These are phyloP conservation scores for Ptiloglossa arizonensis DNA, from an alignment of 1,140 invertebrate genomes.

Conservation along the genomic window DNA sequence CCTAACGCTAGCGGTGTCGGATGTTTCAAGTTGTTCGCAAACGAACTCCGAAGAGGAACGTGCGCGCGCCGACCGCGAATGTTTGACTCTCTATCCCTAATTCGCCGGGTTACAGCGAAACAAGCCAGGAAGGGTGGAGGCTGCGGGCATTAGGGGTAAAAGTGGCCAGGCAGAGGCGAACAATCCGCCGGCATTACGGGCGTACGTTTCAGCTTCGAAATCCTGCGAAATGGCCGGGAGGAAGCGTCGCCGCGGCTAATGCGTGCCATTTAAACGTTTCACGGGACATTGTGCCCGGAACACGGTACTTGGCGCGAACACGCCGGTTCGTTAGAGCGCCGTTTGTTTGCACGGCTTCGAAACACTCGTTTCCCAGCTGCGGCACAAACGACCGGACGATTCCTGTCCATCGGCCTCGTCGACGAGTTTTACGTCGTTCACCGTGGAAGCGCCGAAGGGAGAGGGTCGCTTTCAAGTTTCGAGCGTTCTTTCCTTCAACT, in stretches of 20 bases:
- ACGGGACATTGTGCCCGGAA: slow-evolving; percentile 75
- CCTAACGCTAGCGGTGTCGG: neutral
- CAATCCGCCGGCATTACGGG: slow-evolving; percentile 34
- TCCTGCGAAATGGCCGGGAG: slow-evolving; percentile 42
- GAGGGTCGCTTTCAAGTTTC: neutral
- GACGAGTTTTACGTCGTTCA: slow-evolving; percentile 20
- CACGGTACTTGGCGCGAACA: slow-evolving; percentile 73
- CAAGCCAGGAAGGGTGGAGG: neutral
- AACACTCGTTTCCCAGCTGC: slow-evolving; percentile 55
- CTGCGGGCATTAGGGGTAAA: slow-evolving; percentile 16
- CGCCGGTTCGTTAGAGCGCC: slow-evolving; percentile 74
- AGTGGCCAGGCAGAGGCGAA: slow-evolving; percentile 18
- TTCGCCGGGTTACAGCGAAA: neutral
- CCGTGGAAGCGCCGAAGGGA: neutral
- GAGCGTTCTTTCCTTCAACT: too few relatives aligned
- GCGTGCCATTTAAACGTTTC: slow-evolving; percentile 75
- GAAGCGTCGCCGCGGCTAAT: slow-evolving; percentile 64
- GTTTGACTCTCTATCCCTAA: slow-evolving; percentile 4
- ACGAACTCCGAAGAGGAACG: slow-evolving; percentile 6
- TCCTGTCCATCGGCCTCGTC: slow-evolving; percentile 28
- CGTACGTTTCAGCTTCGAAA: slow-evolving; percentile 50
- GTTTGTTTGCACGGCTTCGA: slow-evolving; percentile 73
- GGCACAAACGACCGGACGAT: slow-evolving; percentile 60
- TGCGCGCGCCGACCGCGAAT: neutral
- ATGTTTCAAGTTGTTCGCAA: neutral